Conservation (phyloP, 2,888 invertebrate genomes). For the Microplitis manilae region DNA sequence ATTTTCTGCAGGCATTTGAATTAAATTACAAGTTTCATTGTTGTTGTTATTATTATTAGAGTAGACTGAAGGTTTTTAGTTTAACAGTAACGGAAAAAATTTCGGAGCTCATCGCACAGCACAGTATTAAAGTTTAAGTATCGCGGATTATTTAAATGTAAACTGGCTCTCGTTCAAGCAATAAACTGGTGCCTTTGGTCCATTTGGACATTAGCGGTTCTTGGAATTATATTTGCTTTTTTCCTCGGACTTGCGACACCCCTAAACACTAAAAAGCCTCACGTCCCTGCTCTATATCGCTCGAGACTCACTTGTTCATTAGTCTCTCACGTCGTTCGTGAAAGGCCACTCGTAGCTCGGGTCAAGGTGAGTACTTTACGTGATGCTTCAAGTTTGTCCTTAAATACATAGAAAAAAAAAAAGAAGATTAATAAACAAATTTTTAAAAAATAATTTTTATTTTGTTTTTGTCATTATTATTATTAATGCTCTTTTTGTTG, state of each 20-base stretch:
- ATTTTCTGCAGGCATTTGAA: no score
- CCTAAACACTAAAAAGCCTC: constrained; percentile 51
- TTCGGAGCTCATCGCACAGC: not conserved
- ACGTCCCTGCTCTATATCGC: constrained; percentile 46
- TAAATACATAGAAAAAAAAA: not conserved
- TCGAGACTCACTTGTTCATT: constrained; percentile 41
- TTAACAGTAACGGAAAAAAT: not conserved
- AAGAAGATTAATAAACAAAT: not conserved
- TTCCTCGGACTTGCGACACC: constrained; percentile 63
- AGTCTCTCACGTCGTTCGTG: constrained; percentile 41
- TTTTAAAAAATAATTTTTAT: no score
- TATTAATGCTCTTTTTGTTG: not conserved
- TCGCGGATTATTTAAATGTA: constrained; percentile 44
- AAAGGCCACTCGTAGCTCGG: constrained; percentile 47
- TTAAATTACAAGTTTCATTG: no score
- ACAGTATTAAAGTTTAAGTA: not conserved
- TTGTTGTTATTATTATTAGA: no score
- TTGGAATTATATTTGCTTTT: constrained; percentile 62
- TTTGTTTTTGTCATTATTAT: not conserved
- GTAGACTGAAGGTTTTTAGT: no score
- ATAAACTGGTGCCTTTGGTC: constrained; percentile 66
- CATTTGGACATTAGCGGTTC: constrained; percentile 59
- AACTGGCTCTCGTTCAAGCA: constrained; percentile 65
- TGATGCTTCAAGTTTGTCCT: constrained; percentile 24
- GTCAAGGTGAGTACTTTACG: constrained; percentile 59